phyloP scores from a whole-genome alignment of 2,113 vertebrate genomes.

The Etheostoma cragini region DNA sequence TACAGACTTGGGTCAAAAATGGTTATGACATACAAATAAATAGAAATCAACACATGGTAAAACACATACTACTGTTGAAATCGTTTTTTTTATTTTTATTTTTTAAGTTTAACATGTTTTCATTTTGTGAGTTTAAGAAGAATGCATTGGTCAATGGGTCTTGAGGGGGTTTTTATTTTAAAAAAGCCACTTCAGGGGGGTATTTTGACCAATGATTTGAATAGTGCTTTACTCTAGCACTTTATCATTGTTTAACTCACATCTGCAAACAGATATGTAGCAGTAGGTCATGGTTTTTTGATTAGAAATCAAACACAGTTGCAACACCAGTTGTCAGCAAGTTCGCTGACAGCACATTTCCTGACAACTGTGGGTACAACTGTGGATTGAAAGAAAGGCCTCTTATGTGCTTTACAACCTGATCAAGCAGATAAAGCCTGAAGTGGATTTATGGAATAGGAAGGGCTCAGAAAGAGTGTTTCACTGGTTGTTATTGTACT shows the following conservation, averaged over 20 bases:
- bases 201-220: neutral
- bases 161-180: neutral
- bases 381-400: constrained; percentile 54
- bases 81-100: too few species aligned
- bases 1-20: neutral
- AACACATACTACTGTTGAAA: neutral
- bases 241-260: neutral
- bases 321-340: constrained; percentile 49
- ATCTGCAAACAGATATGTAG: constrained; percentile 33
- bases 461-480: constrained; percentile 1
- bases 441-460: constrained; percentile 21
- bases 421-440: neutral
- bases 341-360: constrained; percentile 38
- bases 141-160: neutral
- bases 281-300: neutral
- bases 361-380: constrained; percentile 63
- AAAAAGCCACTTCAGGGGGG: neutral
- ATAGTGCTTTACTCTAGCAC: neutral
- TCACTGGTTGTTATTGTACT: neutral
- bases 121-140: neutral
- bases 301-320: constrained; percentile 28
- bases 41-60: neutral
- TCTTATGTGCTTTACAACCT: constrained; percentile 48
- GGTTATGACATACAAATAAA: neutral
- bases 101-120: neutral